Percentiles rank a stretch among this genome's conserved stretches.
Conservation (phyloP, 2,113 vertebrate genomes). For the Ia io region DNA sequence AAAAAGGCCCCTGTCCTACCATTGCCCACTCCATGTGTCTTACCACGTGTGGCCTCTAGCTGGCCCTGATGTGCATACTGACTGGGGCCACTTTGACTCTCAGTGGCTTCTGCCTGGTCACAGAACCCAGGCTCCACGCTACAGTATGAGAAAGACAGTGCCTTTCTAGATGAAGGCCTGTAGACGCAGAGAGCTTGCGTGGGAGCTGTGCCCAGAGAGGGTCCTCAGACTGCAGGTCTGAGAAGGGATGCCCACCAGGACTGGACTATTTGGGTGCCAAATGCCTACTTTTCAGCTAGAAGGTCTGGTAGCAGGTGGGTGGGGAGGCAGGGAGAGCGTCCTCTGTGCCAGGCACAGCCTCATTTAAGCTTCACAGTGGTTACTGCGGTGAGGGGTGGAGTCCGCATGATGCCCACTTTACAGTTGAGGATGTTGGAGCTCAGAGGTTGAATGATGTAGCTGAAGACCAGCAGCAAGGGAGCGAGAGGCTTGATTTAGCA, state of each 20-base stretch:
- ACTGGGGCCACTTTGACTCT: neutral
- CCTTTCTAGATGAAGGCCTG: neutral
- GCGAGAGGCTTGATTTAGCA: neutral
- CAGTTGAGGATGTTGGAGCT: neutral
- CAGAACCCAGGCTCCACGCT: neutral
- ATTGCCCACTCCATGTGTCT: neutral
- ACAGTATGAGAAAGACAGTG: neutral
- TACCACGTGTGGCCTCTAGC: accelerated
- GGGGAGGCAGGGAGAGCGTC: neutral
- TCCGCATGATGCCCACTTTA: neutral
- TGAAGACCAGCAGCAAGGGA: neutral
- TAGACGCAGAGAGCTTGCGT: neutral
- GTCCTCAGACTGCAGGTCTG: neutral
- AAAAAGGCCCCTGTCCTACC: neutral
- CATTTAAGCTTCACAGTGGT: neutral
- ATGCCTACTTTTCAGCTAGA: neutral
- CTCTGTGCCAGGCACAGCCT: accelerated
- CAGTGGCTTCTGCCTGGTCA: neutral
- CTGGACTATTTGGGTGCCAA: neutral
- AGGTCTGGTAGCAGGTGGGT: neutral
- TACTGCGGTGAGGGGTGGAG: neutral
- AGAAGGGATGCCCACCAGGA: neutral
- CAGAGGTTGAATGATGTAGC: neutral
- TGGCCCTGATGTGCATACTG: accelerated
- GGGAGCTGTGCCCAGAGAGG: accelerated